Evolutionary conservation across 2,888 invertebrate genomes (phyloP), one percentile per base, ranked within the genome.

Genomic region (Hirtodrosophila alboralis): DNA sequence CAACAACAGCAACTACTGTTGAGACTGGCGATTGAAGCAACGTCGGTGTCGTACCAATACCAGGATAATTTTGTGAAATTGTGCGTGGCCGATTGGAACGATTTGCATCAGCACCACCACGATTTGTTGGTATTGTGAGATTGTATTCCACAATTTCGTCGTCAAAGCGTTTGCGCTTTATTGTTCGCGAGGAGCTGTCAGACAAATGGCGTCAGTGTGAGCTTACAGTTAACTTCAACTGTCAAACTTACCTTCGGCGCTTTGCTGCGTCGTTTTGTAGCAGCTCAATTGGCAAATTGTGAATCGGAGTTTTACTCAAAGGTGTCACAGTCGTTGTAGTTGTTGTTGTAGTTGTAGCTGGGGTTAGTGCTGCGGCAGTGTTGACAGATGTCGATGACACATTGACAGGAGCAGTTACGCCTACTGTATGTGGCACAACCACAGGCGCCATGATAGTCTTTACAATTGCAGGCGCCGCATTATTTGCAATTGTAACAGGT

Each of bases 81-180:
- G 92, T 92, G 51, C 92, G 92, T 0, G 92, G 91, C 9, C 91
- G 81, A 10, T 79, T 89, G 1, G 75, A 63, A 14, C 90, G 85
- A 27, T 64, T 85, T 4, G 79, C 74, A 56, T 89, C 89, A 3
- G 83, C 62, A 5, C 87, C 85, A 4, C 87, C 51, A 30, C 83
- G 87, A 16, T 74, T 88, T 10, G 73, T 70, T 28, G 94, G 93
- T 77, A 94, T 91, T 43, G 95, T 94, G 56, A 96, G 91, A 89
- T 96, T 96, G 74, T 96, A 97, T 54, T 98, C 98, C 0, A 98
- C 98, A 56, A 98, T 92, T 91, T 99, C 98, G 92, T 98, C 98
- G 89, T 98, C 98, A 91, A 98, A 98, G 79, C 98, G 95, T 83
- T 96, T 95, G 0, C 98, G 93, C 90, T 98, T 98, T 81, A 98